These are phyloP conservation scores for Halocynthia aurantium DNA, from an alignment of 23 tunicate species.

Conservation along the genomic window DNA sequence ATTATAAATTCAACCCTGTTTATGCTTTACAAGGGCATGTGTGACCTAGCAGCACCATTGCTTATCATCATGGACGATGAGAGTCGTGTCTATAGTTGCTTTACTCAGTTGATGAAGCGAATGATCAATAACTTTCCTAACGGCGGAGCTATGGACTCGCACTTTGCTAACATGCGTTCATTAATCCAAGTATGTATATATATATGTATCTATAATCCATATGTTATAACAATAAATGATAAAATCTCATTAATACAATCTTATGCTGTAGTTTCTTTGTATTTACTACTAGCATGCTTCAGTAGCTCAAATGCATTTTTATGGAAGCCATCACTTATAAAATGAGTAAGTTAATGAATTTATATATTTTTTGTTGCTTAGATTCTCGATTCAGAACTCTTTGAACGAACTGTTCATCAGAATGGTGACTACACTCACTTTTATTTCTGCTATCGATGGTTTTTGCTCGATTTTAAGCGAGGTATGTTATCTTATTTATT, in stretches of 20 bases:
- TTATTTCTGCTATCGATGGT: constrained; percentile 92
- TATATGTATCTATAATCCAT: background rate
- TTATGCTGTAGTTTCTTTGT: too few species aligned
- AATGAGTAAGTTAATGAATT: background rate
- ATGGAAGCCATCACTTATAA: background rate
- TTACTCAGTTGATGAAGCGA: constrained; percentile 53
- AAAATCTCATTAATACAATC: too few species aligned
- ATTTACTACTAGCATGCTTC: background rate
- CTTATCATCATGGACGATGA: constrained; percentile 73
- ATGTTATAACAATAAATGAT: too few species aligned
- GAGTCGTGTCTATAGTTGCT: constrained; percentile 61
- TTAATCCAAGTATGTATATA: constrained; percentile 41
- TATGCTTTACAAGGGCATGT: constrained; percentile 65
- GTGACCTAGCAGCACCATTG: constrained; percentile 93
- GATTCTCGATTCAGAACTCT: constrained; percentile 77
- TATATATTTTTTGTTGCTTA: background rate
- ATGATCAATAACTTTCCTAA: constrained; percentile 74
- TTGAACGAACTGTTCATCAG: constrained; percentile 49
- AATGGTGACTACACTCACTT: constrained; percentile 82
- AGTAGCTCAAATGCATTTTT: background rate
- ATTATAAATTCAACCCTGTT: background rate
- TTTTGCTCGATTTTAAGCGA: constrained; percentile 87
- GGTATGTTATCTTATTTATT: constrained; percentile 26
- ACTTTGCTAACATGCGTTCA: constrained; percentile 67
- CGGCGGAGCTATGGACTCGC: constrained; percentile 78